Conservation (phyloP, 2,797 vertebrate species). For the Sitta carolinensis region DNA sequence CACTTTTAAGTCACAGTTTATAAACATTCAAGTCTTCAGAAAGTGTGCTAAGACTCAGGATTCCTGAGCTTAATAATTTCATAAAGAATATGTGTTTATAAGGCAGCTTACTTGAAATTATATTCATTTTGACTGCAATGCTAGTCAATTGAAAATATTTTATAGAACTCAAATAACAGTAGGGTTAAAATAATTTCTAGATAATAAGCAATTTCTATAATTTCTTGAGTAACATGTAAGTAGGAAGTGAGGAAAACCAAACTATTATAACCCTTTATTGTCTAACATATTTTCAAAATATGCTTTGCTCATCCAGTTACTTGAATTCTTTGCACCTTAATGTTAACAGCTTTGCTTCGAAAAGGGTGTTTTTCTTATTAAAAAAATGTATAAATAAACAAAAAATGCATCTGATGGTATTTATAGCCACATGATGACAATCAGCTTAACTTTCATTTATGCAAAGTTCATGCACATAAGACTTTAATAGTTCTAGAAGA, state of each 20-base stretch:
- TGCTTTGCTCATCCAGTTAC: neutral
- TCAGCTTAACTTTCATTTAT: conserved; percentile 41
- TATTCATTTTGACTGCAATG: neutral
- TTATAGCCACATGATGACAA: conserved; percentile 16
- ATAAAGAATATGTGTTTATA: neutral
- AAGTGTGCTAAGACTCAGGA: neutral
- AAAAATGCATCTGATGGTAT: neutral
- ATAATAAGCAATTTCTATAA: neutral
- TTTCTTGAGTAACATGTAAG: neutral
- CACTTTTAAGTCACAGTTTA: neutral
- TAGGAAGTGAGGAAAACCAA: neutral
- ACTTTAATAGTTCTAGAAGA: conserved; percentile 1
- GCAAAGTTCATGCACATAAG: conserved; percentile 1
- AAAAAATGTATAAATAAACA: neutral
- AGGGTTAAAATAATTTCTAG: neutral
- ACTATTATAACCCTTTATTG: neutral
- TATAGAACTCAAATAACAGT: neutral
- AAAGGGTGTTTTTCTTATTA: neutral
- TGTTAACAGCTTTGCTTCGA: neutral
- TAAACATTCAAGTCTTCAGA: neutral
- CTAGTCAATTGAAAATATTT: neutral
- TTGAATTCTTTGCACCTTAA: neutral
- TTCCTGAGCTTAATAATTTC: neutral
- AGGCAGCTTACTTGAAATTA: neutral
- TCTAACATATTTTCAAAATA: neutral